These are phyloP conservation scores for Norana najaformis DNA, from an alignment of 2,888 invertebrate species.

Conservation along the genomic window DNA sequence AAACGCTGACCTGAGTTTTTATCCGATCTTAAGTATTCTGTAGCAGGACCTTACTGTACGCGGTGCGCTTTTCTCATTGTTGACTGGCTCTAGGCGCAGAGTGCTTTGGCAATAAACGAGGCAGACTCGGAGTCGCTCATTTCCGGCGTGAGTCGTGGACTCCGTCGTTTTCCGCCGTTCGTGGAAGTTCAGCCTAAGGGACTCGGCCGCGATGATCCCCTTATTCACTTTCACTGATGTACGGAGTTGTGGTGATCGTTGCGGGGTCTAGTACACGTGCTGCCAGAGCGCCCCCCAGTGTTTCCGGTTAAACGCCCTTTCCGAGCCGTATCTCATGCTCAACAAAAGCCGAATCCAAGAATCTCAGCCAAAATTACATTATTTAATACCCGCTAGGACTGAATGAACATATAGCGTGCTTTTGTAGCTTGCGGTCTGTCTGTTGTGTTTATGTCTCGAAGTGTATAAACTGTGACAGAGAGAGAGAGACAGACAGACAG, in stretches of 20 bases:
- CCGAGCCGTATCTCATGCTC: neutral
- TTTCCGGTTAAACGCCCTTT: neutral
- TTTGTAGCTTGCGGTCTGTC: neutral
- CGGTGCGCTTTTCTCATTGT: neutral
- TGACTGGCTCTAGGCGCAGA: neutral
- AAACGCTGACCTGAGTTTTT: neutral
- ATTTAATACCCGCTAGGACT: neutral
- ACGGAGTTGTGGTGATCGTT: neutral
- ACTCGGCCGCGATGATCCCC: neutral
- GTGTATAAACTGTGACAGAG: neutral
- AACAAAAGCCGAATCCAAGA: neutral
- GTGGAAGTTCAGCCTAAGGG: neutral
- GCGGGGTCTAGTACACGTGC: neutral
- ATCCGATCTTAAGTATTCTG: neutral
- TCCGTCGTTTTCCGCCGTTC: neutral
- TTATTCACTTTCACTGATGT: neutral
- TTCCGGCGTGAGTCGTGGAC: neutral
- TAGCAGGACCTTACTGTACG: neutral
- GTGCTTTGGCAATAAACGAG: neutral
- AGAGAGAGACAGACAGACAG: neutral
- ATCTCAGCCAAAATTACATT: neutral
- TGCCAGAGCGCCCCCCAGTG: neutral
- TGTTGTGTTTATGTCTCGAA: neutral
- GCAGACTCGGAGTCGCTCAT: too few species aligned
- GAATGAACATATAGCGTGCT: neutral